phyloP scores from a whole-genome alignment of 2,113 vertebrate genomes.

The Dendrocopos noguchii region DNA sequence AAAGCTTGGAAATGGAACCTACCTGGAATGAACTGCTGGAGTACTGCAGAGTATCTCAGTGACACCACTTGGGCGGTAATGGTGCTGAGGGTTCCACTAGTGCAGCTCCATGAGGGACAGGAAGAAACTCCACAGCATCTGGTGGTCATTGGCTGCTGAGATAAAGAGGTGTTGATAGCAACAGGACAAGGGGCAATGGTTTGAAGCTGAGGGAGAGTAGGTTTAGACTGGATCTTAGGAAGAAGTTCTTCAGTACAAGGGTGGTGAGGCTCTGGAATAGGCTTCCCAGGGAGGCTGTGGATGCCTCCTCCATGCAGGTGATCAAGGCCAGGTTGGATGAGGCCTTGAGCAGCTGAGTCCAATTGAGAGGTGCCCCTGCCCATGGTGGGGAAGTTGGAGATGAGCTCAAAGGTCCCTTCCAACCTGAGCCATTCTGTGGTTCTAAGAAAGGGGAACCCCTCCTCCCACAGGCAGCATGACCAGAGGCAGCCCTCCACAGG shows the following conservation, averaged over 20 bases:
- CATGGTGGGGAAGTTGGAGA: no score
- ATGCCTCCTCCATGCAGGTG: no score
- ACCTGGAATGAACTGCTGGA: fast-evolving
- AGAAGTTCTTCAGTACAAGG: no score
- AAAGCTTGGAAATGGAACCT: neutral
- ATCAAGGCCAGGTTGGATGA: no score
- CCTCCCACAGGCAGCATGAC: fast-evolving
- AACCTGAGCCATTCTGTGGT: no score
- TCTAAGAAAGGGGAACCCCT: neutral
- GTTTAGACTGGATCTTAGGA: no score
- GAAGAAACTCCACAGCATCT: neutral
- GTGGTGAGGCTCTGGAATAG: no score
- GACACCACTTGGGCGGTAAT: neutral
- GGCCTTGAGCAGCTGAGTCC: no score
- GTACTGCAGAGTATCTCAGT: neutral
- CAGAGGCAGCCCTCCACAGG: fast-evolving
- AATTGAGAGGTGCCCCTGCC: no score
- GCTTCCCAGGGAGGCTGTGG: no score
- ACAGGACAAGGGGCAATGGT: neutral
- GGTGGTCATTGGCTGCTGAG: neutral
- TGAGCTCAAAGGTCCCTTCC: no score
- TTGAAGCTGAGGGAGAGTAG: no score
- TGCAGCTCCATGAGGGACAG: fast-evolving
- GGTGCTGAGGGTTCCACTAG: fast-evolving
- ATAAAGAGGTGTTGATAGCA: neutral